Base-by-base conservation (phyloP, 2,888 invertebrate genomes). In the Dicyrtoma fusca region DNA sequence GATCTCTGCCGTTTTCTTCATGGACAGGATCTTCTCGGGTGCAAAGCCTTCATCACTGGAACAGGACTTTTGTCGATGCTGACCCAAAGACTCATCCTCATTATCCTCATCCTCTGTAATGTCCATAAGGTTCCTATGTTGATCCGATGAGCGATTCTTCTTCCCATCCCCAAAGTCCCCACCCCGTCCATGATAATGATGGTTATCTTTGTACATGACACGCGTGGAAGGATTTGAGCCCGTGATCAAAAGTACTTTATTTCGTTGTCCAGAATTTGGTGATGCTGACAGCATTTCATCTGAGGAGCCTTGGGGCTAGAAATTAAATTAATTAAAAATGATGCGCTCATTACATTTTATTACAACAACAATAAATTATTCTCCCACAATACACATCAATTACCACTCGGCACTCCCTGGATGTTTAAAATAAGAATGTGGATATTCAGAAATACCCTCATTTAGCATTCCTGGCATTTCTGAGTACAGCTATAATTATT, bases 1-100 rank as follows among this genome's bases (percentile, higher is more conserved):
- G 81, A 94, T 65, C 83, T 94, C 94, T 0, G 93, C 93, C 1
- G 92, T 91, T 83, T 94, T 94, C 84, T 94, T 94, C 34, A 93
- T 92, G 69, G 92, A 92, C 0, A 93, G 84, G 0, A 92, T 92
- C 81, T 92, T 92, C 65, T 79, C 80, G 10, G 81, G 75, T 4
- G 74, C 78, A 14, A 76, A 62, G n/a, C 66, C 75, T 42, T 71
- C 17, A 21, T 34, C 17, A 19, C 66, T 71, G 25, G 69, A 64
- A 42, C 70, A 53, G 1, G 74, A 59, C 1, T 61, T 69, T 77
- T 79, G 73, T 75, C 77, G 57, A 69, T 14, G 25, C 17, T 53
- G 44, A 49, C 8, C 23, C 44, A 34, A 42, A 25, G 59, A n/a
- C 11, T 44, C 66, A 25, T 73, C 70, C 11, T 64, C 69, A 19